Conservation (phyloP, 1,140 invertebrate genomes). For the Drosophila bipectinata region DNA sequence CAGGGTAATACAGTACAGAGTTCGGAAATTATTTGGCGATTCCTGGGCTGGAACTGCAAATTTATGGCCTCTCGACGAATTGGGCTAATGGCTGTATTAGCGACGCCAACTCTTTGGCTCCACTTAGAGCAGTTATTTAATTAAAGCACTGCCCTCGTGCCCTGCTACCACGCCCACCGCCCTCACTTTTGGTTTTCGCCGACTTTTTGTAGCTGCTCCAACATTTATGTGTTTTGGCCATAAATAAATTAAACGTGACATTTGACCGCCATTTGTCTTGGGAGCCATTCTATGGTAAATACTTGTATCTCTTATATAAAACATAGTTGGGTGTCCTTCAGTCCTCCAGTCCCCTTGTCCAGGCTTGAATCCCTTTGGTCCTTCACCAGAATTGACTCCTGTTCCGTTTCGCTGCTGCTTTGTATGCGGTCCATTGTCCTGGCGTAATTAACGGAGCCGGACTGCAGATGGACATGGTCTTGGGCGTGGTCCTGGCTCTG, state of each 20-base stretch:
- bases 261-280: conserved; percentile 80
- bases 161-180: conserved; percentile 3
- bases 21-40: conserved; percentile 34
- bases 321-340: conserved; percentile 53
- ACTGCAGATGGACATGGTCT: conserved; percentile 35
- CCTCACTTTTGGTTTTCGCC: conserved; percentile 6
- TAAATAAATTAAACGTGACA: conserved; percentile 82
- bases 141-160: conserved; percentile 48
- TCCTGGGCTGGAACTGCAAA: conserved; percentile 34
- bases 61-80: conserved; percentile 70
- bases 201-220: conserved; percentile 1
- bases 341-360: not conserved
- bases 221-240: conserved; percentile 38
- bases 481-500: conserved; percentile 40
- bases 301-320: conserved; percentile 70
- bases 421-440: conserved; percentile 65
- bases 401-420: conserved; percentile 34
- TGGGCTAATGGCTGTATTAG: conserved; percentile 77
- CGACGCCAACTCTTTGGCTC: conserved; percentile 70
- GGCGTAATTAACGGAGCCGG: conserved; percentile 63
- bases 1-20: not conserved
- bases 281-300: conserved; percentile 58
- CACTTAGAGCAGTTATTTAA: conserved; percentile 77
- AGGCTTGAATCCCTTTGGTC: not conserved
- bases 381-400: conserved; percentile 17